These are phyloP conservation scores for Acanthosepion pharaonis DNA, from an alignment of 2,888 invertebrate genomes.

Conservation along the genomic window DNA sequence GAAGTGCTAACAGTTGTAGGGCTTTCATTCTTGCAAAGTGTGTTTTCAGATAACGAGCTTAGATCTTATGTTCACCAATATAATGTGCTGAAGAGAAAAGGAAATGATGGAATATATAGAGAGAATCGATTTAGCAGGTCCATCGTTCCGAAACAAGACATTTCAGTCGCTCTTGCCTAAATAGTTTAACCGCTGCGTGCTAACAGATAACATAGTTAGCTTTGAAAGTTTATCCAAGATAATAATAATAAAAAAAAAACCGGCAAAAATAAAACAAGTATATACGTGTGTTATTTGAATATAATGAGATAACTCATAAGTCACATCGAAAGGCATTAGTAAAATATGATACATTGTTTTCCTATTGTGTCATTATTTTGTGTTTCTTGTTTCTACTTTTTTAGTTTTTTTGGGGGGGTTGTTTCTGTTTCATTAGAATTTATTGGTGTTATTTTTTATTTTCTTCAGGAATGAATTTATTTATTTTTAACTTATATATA, in stretches of 20 bases:
- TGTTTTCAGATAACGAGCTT: not conserved
- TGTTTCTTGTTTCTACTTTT: not conserved
- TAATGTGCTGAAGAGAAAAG: not conserved
- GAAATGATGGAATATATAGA: not conserved
- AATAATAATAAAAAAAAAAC: not conserved
- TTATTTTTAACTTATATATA: not conserved
- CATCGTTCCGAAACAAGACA: not conserved
- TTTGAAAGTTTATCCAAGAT: not conserved
- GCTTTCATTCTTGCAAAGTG: not conserved
- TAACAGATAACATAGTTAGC: not conserved
- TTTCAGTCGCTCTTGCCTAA: not conserved
- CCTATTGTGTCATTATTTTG: not conserved
- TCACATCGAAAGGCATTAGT: not conserved
- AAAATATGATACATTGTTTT: not conserved
- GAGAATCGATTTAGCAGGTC: not conserved
- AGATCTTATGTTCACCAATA: not conserved
- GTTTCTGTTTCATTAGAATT: no score
- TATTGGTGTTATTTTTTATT: no score
- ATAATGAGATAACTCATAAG: not conserved
- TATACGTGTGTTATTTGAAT: not conserved
- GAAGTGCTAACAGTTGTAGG: not conserved
- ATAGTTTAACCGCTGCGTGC: not conserved
- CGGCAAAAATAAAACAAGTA: not conserved
- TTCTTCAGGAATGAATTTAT: no score
- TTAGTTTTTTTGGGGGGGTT: no score